A percentile compares a stretch with the other conserved stretches of the same genome.
Evolutionary conservation across 2,797 vertebrate genomes (phyloP).

Genomic region (Poecilia picta): DNA sequence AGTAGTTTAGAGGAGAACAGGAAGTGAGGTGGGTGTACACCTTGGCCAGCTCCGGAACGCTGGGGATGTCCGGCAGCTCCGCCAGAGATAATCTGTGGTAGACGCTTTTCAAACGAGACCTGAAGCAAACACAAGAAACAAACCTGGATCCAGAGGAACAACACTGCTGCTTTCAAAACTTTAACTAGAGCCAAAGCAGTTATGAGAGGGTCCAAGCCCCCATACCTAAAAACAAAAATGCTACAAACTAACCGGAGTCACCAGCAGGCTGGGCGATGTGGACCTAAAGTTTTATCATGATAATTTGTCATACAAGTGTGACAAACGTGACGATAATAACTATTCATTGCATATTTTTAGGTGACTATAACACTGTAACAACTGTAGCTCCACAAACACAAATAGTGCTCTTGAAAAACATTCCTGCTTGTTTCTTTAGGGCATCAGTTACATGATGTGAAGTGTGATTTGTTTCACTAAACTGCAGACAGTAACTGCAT

Average conservation of each 20-base stretch:
- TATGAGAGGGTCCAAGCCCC: neutral
- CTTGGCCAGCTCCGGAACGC: slow-evolving; percentile 92
- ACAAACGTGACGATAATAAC: too few relatives aligned
- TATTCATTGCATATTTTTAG: too few relatives aligned
- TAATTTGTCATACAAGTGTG: too few relatives aligned
- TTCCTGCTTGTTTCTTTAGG: too few relatives aligned
- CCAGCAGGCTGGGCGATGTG: too few relatives aligned
- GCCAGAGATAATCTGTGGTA: slow-evolving; percentile 90
- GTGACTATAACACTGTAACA: too few relatives aligned
- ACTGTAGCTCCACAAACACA: too few relatives aligned
- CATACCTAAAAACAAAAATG: neutral
- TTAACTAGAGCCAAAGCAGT: neutral
- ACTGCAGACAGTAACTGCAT: too few relatives aligned
- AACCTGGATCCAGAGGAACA: neutral
- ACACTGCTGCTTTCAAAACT: neutral
- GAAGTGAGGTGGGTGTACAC: slow-evolving; percentile 59
- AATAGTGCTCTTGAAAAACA: too few relatives aligned
- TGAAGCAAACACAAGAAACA: slow-evolving; percentile 57
- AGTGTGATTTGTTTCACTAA: too few relatives aligned
- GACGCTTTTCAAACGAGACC: slow-evolving; percentile 87
- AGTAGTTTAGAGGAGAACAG: neutral
- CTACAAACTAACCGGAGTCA: neutral
- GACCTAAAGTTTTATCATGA: too few relatives aligned
- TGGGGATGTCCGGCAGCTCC: slow-evolving; percentile 91
- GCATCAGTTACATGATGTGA: too few relatives aligned